Evolutionary conservation across 2,113 vertebrate species (phyloP).

Genomic region (Peromyscus californicus): DNA sequence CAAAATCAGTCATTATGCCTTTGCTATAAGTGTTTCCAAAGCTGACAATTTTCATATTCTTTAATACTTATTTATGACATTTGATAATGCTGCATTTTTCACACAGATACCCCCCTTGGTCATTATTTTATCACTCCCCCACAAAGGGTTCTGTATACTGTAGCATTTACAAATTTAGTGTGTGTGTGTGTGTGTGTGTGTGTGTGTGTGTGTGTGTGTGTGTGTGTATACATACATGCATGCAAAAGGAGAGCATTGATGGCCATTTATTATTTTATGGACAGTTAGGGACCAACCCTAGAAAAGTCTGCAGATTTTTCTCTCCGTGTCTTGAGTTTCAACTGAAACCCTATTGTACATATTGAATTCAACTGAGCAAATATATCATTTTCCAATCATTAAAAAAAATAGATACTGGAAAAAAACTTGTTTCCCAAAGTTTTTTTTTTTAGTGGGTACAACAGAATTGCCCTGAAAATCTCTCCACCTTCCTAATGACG

Average conservation of each 20-base stretch:
- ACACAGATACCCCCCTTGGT: neutral
- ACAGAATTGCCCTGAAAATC: neutral
- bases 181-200: no score
- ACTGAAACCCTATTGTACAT: neutral
- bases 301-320: slow-evolving; percentile 51
- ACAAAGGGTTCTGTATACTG: neutral
- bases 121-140: neutral
- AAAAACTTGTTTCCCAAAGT: slow-evolving; percentile 14
- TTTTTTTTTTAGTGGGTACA: neutral
- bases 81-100: slow-evolving; percentile 25
- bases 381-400: neutral
- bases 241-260: neutral
- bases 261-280: neutral
- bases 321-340: slow-evolving; percentile 32
- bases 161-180: slow-evolving; percentile 21
- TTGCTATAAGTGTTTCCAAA: neutral
- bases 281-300: neutral
- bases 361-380: neutral
- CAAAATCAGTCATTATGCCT: neutral
- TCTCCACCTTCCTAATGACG: slow-evolving; percentile 11
- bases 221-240: neutral
- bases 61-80: slow-evolving; percentile 9
- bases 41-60: neutral
- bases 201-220: no score
- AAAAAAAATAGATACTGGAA: neutral